Percentiles rank a stretch among this genome's conserved stretches.
phyloP scores from a whole-genome alignment of 2,113 vertebrate species.

The Erpornis zantholeuca region DNA sequence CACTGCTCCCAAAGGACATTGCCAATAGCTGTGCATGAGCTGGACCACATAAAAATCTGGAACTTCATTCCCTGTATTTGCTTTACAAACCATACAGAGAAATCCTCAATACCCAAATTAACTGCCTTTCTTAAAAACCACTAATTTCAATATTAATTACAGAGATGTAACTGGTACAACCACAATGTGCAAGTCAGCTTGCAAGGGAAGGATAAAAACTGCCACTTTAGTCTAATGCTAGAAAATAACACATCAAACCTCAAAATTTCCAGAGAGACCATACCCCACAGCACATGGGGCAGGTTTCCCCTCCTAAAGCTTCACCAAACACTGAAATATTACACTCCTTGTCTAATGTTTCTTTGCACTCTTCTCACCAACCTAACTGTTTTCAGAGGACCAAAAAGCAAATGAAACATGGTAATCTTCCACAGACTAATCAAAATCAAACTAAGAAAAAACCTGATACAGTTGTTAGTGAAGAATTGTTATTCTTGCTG shows the following conservation, averaged over 20 bases:
- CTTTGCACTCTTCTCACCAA: not conserved
- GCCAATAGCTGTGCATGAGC: not conserved
- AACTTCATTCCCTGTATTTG: not conserved
- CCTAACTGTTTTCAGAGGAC: not conserved
- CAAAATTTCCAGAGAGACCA: not conserved
- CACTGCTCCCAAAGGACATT: not conserved
- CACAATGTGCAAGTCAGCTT: not conserved
- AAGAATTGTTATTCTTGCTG: not conserved
- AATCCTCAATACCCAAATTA: not conserved
- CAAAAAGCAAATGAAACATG: not conserved
- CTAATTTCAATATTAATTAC: not conserved
- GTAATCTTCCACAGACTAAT: not conserved
- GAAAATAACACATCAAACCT: not conserved
- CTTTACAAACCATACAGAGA: not conserved
- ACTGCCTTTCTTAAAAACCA: not conserved
- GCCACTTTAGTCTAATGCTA: not conserved
- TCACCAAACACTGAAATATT: not conserved
- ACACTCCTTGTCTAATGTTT: not conserved
- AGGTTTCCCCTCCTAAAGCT: not conserved
- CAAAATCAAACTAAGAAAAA: not conserved
- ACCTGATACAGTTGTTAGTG: not conserved
- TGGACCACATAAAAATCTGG: not conserved
- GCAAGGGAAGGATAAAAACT: not conserved
- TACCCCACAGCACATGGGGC: not conserved
- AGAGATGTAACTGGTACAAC: not conserved